Evolutionary conservation across 2,888 invertebrate genomes (phyloP).

Genomic region (Oegoconia quadripuncta): DNA sequence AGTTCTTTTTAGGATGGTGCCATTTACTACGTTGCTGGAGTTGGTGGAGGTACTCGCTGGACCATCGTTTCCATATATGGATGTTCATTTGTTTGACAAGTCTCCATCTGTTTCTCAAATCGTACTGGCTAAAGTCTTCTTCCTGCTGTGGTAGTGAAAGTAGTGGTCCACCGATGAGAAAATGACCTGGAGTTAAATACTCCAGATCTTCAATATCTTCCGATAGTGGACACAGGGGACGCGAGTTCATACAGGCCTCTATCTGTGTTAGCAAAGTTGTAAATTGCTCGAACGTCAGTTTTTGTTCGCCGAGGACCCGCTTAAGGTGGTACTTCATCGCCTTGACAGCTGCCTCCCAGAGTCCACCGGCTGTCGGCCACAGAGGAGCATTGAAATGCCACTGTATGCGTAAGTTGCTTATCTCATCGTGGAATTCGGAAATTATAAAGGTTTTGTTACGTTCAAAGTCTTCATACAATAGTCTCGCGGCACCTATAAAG

Average conservation of each 20-base stretch:
- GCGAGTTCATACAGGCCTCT: background rate
- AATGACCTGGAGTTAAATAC: background rate
- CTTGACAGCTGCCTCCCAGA: too few relatives aligned
- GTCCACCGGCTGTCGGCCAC: constrained; percentile 18
- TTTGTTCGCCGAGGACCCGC: too few relatives aligned
- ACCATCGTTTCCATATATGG: background rate
- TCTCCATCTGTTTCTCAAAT: background rate
- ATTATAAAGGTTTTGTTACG: background rate
- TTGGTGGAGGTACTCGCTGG: background rate
- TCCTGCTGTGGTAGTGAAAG: background rate
- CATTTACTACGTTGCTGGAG: background rate
- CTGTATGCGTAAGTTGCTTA: constrained; percentile 4
- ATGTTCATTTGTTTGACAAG: background rate
- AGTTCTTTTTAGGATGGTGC: background rate
- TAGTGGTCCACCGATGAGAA: background rate
- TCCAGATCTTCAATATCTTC: background rate
- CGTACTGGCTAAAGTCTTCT: background rate
- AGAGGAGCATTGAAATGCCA: constrained; percentile 19
- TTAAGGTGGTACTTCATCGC: too few relatives aligned
- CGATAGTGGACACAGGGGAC: background rate
- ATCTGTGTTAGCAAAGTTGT: too few relatives aligned
- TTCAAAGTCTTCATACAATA: background rate
- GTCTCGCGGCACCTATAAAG: constrained; percentile 16
- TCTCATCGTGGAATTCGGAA: background rate
- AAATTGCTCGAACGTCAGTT: too few relatives aligned